Evolutionary conservation across 2,113 vertebrate genomes (phyloP).

Genomic region (Typhlomys cinereus): DNA sequence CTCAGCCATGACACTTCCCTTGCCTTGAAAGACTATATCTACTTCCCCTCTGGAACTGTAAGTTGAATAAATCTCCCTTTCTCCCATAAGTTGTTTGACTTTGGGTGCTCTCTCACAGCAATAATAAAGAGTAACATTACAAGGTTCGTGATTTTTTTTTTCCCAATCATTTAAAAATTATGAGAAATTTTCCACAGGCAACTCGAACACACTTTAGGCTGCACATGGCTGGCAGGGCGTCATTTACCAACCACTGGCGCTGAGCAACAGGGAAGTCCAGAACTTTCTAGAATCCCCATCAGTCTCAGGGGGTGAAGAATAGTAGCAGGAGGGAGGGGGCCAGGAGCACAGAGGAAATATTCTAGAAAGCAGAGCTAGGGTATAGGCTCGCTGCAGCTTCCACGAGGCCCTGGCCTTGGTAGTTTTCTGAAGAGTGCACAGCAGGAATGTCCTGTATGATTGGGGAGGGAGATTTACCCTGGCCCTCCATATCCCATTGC

Average conservation of each 20-base stretch:
- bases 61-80: no score
- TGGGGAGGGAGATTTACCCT: background rate
- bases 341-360: background rate
- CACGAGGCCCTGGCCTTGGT: fast-evolving
- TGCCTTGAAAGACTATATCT: no score
- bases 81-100: no score
- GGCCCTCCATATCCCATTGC: background rate
- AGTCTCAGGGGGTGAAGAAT: background rate
- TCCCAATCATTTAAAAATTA: background rate
- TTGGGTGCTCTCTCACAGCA: no score
- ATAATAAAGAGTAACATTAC: no score
- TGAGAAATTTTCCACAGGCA: background rate
- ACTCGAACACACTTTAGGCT: background rate
- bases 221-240: fast-evolving
- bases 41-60: no score
- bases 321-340: fast-evolving
- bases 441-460: background rate
- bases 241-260: fast-evolving
- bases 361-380: background rate
- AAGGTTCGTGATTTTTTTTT: no score
- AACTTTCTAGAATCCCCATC: background rate
- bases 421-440: background rate
- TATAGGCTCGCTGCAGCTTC: background rate
- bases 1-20: no score
- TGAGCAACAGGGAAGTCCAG: background rate